These are phyloP conservation scores for Amaurobius ferox DNA, from an alignment of 2,888 invertebrate species.

Conservation along the genomic window DNA sequence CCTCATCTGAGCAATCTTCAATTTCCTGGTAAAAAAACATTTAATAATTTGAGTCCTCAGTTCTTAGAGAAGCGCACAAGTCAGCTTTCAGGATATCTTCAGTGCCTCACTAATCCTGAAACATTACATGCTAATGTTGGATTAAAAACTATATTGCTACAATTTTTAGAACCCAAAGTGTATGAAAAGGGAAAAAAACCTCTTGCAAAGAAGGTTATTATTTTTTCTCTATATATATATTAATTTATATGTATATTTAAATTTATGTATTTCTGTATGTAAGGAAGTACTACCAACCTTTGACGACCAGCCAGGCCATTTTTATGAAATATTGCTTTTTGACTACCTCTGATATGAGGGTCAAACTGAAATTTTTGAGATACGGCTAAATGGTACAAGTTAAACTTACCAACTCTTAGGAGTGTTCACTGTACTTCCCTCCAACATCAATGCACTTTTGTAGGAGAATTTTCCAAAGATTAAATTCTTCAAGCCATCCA, in stretches of 20 bases:
- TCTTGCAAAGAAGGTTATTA: conserved; percentile 77
- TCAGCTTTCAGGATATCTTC: conserved; percentile 87
- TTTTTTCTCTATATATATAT: background rate
- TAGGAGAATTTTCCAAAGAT: too few relatives aligned
- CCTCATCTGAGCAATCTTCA: conserved; percentile 86
- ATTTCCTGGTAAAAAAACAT: conserved; percentile 94
- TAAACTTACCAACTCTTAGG: too few relatives aligned
- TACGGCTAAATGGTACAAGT: too few relatives aligned
- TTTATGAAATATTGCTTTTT: too few relatives aligned
- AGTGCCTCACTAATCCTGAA: conserved; percentile 81
- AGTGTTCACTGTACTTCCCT: too few relatives aligned
- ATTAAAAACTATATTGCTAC: conserved; percentile 81
- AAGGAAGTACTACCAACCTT: too few relatives aligned
- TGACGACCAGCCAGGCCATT: too few relatives aligned
- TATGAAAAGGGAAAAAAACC: conserved; percentile 82
- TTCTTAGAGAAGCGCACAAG: conserved; percentile 89
- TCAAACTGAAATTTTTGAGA: too few relatives aligned
- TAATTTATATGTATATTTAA: background rate
- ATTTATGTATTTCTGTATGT: too few relatives aligned
- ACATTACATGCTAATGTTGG: conserved; percentile 82
- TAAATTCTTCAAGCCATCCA: too few relatives aligned
- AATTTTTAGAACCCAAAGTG: conserved; percentile 84
- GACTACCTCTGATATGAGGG: too few relatives aligned
- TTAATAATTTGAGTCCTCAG: conserved; percentile 89
- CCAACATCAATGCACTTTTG: too few relatives aligned